A percentile compares a stretch with the other conserved stretches of the same genome.
Evolutionary conservation across 92 coral and sea anemone species (phyloP).

Genomic region (Actinernus sp.): DNA sequence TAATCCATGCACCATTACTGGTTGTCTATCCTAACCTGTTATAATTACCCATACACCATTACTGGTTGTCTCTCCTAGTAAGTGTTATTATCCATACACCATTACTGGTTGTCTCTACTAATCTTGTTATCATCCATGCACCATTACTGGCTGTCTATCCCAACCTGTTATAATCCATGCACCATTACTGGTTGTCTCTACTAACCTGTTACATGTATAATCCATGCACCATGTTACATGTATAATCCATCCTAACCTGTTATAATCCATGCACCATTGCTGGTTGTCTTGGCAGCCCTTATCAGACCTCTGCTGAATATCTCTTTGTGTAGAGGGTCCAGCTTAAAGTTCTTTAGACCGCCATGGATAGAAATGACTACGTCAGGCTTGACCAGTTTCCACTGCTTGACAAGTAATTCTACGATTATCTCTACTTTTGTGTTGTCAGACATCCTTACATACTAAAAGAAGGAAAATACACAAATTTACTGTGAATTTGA

Average conservation of each 20-base stretch:
- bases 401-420: slow-evolving; percentile 50
- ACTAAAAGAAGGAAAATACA: slow-evolving; percentile 3
- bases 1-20: too few relatives aligned
- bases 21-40: too few relatives aligned
- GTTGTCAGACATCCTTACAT: slow-evolving; percentile 52
- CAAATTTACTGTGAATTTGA: too few relatives aligned
- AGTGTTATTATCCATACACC: too few relatives aligned
- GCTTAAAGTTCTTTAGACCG: slow-evolving; percentile 54
- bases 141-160: too few relatives aligned
- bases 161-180: slow-evolving; percentile 68
- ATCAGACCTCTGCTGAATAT: slow-evolving; percentile 62
- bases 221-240: neutral
- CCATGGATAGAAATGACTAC: slow-evolving; percentile 60
- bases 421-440: slow-evolving; percentile 43
- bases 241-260: slow-evolving; percentile 32
- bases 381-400: slow-evolving; percentile 55
- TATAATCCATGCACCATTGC: slow-evolving; percentile 60
- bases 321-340: slow-evolving; percentile 61
- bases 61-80: too few relatives aligned
- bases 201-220: slow-evolving; percentile 40
- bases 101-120: too few relatives aligned
- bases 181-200: slow-evolving; percentile 57
- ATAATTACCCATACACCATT: too few relatives aligned
- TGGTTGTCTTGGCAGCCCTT: slow-evolving; percentile 63
- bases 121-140: too few relatives aligned